phyloP scores from a whole-genome alignment of 2,888 invertebrate species.

The Callyntrura guangdongensis region DNA sequence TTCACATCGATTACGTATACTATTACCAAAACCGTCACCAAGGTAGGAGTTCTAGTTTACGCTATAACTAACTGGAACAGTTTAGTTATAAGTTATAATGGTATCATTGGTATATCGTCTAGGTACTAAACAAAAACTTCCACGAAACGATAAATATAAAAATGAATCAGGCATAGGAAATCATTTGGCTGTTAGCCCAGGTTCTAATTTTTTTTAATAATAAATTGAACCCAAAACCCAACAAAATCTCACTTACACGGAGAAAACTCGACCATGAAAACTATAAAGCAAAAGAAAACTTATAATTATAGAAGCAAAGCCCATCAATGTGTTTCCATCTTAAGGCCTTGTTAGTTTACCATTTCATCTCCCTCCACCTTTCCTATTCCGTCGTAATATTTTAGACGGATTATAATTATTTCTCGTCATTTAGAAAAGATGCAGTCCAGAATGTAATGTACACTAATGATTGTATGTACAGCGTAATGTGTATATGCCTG shows the following conservation, averaged over 20 bases:
- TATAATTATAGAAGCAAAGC: slow-evolving; percentile 46
- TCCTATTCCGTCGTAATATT: not conserved
- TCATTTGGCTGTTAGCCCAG: slow-evolving; percentile 9
- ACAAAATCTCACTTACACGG: not conserved
- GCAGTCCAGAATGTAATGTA: not conserved
- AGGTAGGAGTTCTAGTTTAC: too few species aligned
- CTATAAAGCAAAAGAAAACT: slow-evolving; percentile 33
- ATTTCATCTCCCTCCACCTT: slow-evolving; percentile 27
- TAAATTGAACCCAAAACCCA: slow-evolving; percentile 1
- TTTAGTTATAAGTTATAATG: too few species aligned
- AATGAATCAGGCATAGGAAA: slow-evolving; percentile 30
- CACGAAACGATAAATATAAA: not conserved
- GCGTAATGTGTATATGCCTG: not conserved
- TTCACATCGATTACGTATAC: too few species aligned
- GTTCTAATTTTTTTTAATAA: slow-evolving; percentile 12
- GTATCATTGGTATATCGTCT: too few species aligned
- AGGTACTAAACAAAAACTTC: too few species aligned
- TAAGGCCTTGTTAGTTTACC: slow-evolving; percentile 42
- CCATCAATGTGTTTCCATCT: not conserved
- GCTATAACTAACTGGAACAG: too few species aligned
- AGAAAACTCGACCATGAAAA: not conserved
- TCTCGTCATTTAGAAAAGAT: slow-evolving; percentile 23
- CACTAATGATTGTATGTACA: not conserved
- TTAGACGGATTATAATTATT: slow-evolving; percentile 10
- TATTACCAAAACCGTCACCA: too few species aligned